Percentiles rank a stretch among this genome's conserved stretches.
phyloP scores from a whole-genome alignment of 2,797 vertebrate species.

The Podargus strigoides region DNA sequence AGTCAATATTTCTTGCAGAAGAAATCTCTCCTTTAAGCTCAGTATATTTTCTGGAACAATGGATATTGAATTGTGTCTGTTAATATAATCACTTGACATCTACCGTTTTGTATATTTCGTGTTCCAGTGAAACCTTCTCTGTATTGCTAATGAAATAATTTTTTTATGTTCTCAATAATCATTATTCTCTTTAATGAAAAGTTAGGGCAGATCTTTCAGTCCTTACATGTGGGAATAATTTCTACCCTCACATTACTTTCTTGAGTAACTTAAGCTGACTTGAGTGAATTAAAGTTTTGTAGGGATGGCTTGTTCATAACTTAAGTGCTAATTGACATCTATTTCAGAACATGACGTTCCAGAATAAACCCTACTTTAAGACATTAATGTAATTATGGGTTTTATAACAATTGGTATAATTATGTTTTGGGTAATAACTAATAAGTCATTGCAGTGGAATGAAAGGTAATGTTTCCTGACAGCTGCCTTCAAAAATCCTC shows the following conservation, averaged over 20 bases:
- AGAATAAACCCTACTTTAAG: slow-evolving; percentile 49
- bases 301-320: slow-evolving; percentile 61
- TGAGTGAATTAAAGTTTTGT: slow-evolving; percentile 59
- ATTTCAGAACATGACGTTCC: slow-evolving; percentile 54
- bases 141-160: slow-evolving; percentile 65
- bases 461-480: neutral
- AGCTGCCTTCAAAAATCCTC: slow-evolving; percentile 9
- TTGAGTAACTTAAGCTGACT: slow-evolving; percentile 50
- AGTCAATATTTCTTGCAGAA: slow-evolving; percentile 53
- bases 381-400: slow-evolving; percentile 25
- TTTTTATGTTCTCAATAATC: slow-evolving; percentile 67
- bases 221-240: slow-evolving; percentile 63
- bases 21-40: slow-evolving; percentile 57
- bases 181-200: slow-evolving; percentile 66
- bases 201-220: slow-evolving; percentile 49
- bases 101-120: slow-evolving; percentile 52
- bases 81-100: slow-evolving; percentile 63
- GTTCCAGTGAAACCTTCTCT: slow-evolving; percentile 46
- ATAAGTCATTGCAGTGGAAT: slow-evolving; percentile 7
- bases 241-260: slow-evolving; percentile 48
- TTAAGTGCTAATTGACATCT: slow-evolving; percentile 58
- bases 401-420: slow-evolving; percentile 55
- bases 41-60: slow-evolving; percentile 64
- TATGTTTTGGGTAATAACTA: slow-evolving; percentile 33
- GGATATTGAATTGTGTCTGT: slow-evolving; percentile 64